Evolutionary conservation across 2,888 invertebrate species (phyloP).

Genomic region (Trissonchulus sp.): DNA sequence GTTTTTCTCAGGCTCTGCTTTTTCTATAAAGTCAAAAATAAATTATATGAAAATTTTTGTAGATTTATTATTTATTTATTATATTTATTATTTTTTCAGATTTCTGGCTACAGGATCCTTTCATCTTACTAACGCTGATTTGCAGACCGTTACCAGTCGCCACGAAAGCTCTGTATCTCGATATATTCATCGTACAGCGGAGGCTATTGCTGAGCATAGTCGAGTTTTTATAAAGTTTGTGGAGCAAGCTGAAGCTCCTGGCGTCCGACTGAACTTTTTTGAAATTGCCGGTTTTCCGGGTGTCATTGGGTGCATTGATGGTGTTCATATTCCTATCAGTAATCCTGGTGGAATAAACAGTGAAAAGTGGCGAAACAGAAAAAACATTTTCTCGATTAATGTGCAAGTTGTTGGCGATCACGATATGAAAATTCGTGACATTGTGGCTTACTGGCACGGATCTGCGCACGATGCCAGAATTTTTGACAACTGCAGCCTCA

Average conservation of each 20-base stretch:
- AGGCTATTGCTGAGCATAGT: background rate
- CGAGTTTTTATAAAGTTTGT: background rate
- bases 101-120: background rate
- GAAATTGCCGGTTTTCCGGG: background rate
- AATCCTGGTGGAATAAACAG: slow-evolving; percentile 35
- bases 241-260: background rate
- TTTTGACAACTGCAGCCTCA: slow-evolving; percentile 32
- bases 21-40: background rate
- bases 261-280: background rate
- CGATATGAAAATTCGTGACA: slow-evolving; percentile 33
- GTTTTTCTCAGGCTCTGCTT: background rate
- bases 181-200: background rate
- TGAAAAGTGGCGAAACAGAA: slow-evolving; percentile 37
- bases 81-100: background rate
- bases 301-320: background rate
- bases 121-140: background rate
- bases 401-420: slow-evolving; percentile 38
- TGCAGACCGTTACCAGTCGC: background rate
- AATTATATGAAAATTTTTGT: background rate
- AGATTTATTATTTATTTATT: no score
- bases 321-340: slow-evolving; percentile 36
- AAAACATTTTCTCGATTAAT: slow-evolving; percentile 41
- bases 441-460: slow-evolving; percentile 40
- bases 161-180: background rate
- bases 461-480: slow-evolving; percentile 39